phyloP scores from a whole-genome alignment of 2,797 vertebrate species.

The Petrocephalus sullivani region DNA sequence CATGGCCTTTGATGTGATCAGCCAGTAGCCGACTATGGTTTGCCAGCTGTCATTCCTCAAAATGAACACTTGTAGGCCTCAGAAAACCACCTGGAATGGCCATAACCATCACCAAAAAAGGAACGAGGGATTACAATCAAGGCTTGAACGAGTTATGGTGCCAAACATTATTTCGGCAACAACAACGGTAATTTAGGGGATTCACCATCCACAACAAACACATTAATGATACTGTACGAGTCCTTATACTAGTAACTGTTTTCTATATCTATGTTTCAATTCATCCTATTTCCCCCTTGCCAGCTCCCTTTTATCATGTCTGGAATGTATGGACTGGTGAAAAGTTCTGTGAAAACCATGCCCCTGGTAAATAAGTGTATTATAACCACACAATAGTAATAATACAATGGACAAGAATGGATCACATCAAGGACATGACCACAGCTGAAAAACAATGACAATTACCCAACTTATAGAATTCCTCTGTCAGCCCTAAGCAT shows the following conservation, averaged over 20 bases:
- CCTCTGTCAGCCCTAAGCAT: neutral
- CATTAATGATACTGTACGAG: neutral
- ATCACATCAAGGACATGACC: neutral
- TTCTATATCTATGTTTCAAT: neutral
- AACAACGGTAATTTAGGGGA: neutral
- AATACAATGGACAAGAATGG: neutral
- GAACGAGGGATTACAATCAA: neutral
- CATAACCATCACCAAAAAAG: neutral
- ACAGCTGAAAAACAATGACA: neutral
- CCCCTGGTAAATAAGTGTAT: neutral
- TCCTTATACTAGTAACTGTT: neutral
- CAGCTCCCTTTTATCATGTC: neutral
- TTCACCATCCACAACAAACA: neutral
- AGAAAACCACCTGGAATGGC: conserved; percentile 8
- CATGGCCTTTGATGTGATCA: neutral
- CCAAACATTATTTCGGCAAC: neutral
- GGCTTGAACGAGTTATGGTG: neutral
- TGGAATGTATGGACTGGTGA: neutral
- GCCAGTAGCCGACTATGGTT: neutral
- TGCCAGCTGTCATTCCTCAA: neutral
- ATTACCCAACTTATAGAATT: neutral
- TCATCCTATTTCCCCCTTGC: neutral
- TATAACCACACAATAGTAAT: neutral
- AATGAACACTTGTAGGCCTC: neutral
- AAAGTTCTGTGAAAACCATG: neutral